These are phyloP conservation scores for Pseudomyrmex dendroicus DNA, from an alignment of 1,140 invertebrate genomes.

Conservation along the genomic window DNA sequence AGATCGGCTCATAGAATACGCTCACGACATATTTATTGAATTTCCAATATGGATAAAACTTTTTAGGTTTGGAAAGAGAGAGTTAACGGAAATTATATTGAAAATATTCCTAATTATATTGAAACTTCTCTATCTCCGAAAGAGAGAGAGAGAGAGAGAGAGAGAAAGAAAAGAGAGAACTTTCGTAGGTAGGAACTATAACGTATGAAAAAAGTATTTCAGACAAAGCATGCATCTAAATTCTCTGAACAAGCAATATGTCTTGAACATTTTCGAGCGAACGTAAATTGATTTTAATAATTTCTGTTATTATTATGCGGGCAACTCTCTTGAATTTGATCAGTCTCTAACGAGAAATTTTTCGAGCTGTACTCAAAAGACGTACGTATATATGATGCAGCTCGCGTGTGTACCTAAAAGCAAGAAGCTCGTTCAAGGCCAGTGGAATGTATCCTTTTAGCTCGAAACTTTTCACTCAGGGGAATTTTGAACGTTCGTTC, in stretches of 20 bases:
- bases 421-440: constrained; percentile 48
- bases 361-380: constrained; percentile 26
- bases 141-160: neutral
- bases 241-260: neutral
- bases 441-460: constrained; percentile 51
- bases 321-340: constrained; percentile 1
- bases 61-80: constrained; percentile 19
- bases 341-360: constrained; percentile 27
- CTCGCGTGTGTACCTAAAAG: constrained; percentile 25
- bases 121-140: no score
- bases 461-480: constrained; percentile 48
- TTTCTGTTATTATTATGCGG: neutral
- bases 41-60: constrained; percentile 35
- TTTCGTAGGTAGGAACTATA: neutral
- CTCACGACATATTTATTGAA: constrained; percentile 1
- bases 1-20: constrained; percentile 11
- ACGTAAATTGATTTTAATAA: constrained; percentile 42
- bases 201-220: neutral
- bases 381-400: neutral
- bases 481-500: constrained; percentile 30
- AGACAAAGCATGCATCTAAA: neutral
- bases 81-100: constrained; percentile 43
- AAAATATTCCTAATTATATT: neutral
- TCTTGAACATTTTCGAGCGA: neutral
- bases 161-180: neutral